Base-by-base conservation (phyloP, 2,113 vertebrate genomes). In the Atherinomorus stipes region DNA sequence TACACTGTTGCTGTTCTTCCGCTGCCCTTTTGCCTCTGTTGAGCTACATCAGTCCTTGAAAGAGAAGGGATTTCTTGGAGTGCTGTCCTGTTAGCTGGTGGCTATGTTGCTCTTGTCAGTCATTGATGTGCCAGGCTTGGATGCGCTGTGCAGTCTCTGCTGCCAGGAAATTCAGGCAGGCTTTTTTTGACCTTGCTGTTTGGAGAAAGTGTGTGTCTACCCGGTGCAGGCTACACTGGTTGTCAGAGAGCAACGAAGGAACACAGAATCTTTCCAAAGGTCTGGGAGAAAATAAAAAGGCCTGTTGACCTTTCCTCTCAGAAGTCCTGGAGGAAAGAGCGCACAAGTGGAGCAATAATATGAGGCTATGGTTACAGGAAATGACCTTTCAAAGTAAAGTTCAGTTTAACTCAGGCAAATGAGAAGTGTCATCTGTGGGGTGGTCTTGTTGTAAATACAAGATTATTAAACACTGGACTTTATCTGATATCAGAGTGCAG, bases 111-210 rank as follows among this genome's bases (percentile, higher is more conserved):
- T 58, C 21, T 28, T 18, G n/a, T 8, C n/a, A 6, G 25, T 22
- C 7, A 19, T 22, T 34, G 44, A 13, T 34, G 44, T 49, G 44
- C 23, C 40, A 25, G 38, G 25, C 44, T 64, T 44, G 44, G 26
- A 34, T 12, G 26, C 15, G 26, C 21, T 19, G 26, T 21, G 15
- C 18, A 15, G 28, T 52, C 31, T 52, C 13, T 52, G 47, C 31
- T 25, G 63, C 50, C 63, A 52, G 47, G 63, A 34, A 65, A 38
- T 52, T 52, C 21, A 21, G 37, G 49, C 31, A 38, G 31, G 13
- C 10, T 52, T 13, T 38, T n/a, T 38, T 31, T 38, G 28, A 51
- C 21, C 21, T 51, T 40, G n/a, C 19, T 50, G 47, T 52, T 38
- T 65, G 63, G 50, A 34, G 23, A 22, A 45, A 21, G 15, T 65